Base-by-base conservation (phyloP, 2,888 invertebrate genomes). In the Tinea pellionella region DNA sequence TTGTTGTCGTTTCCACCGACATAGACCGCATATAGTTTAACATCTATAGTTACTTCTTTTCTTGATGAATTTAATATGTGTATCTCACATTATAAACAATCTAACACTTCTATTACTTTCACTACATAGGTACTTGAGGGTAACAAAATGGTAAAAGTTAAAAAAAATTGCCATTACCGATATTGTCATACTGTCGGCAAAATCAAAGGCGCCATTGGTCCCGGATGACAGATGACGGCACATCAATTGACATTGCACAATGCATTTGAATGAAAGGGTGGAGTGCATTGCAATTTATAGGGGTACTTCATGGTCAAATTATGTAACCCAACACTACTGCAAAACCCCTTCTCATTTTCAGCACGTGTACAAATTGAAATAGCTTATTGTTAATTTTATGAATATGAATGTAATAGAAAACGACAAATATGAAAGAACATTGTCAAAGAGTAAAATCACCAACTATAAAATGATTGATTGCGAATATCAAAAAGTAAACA, bases 201-300 rank as follows among this genome's bases (percentile, higher is more conserved):
- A 73, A 66, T 80, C 83, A 86, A 86, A 85, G 78, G 72, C 32
- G 64, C 60, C 42, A 66, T 70, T 65, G 70, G 68, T 65, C 66
- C 69, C 65, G 70, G 70, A 67, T 69, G 73, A 74, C 86, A 83
- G 82, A 84, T 85, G 85, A 86, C 78, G 73, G 81, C 80, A 76
- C 72, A 43, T 43, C 59, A 47, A 57, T 57, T 57, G 57, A 19
- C 32, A 67, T 86, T 84, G 81, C 81, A 83, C 85, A 86, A 86
- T 78, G 69, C 73, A 69, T 67, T 66, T 68, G 70, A 71, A 75
- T 78, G 73, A 78, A 82, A 80, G 85, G 84, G 81, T 83, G 75
- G 74, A 80, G 73, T 83, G 84, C 82, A 84, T 75, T 71, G 78
- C 83, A 80, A 84, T 78, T 76, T 74, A 86, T 86, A 85, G 79